Evolutionary conservation across 1,140 invertebrate genomes (phyloP).

Genomic region (Akabosia matsudoensis): DNA sequence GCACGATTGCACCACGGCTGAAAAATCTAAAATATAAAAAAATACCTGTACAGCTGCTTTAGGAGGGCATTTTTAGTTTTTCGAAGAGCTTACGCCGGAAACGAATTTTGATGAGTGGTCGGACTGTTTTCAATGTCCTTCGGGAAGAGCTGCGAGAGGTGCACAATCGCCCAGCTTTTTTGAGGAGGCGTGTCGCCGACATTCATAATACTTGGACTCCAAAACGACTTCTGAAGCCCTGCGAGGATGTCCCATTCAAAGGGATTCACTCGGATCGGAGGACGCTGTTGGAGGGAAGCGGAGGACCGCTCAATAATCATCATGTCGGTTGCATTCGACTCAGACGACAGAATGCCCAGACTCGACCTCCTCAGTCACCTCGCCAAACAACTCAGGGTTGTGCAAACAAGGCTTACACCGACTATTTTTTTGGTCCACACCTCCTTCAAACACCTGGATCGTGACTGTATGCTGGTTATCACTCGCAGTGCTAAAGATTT

Average conservation of each 20-base stretch:
- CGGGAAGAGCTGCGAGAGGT: background rate
- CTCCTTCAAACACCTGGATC: too few species aligned
- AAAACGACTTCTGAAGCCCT: background rate
- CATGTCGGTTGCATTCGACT: too few species aligned
- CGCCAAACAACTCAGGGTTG: too few species aligned
- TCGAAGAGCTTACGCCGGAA: background rate
- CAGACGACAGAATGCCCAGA: too few species aligned
- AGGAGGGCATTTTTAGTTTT: background rate
- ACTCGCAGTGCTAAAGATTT: constrained; percentile 99
- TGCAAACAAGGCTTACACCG: too few species aligned
- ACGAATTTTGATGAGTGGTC: background rate
- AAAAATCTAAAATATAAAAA: background rate
- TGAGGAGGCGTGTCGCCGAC: background rate
- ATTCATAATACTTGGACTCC: background rate
- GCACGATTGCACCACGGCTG: background rate
- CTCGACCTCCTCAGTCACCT: too few species aligned
- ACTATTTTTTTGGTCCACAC: too few species aligned
- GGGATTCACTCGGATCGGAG: too few species aligned
- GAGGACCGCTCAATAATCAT: too few species aligned
- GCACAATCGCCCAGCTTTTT: background rate
- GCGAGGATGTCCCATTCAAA: background rate
- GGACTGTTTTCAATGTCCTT: background rate
- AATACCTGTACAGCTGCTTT: background rate
- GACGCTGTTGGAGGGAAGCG: too few species aligned
- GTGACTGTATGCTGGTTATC: too few species aligned